Percentiles rank a stretch among this genome's conserved stretches.
These are phyloP conservation scores for Ovis aries DNA, from an alignment of 2,113 vertebrate genomes.

Conservation along the genomic window DNA sequence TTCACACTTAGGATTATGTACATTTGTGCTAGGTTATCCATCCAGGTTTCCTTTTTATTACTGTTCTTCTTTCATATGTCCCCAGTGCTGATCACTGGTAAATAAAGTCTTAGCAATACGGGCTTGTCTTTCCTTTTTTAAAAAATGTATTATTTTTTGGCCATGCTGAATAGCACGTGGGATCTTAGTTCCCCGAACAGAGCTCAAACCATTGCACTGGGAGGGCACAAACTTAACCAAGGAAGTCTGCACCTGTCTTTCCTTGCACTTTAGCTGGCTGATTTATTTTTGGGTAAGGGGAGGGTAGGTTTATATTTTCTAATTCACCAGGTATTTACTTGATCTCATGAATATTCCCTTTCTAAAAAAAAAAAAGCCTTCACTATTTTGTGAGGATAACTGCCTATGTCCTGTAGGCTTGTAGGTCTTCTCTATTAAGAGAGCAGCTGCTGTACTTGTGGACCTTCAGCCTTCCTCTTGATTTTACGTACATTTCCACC, in stretches of 20 bases:
- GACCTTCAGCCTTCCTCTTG: not conserved
- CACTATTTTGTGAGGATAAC: not conserved
- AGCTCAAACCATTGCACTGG: not conserved
- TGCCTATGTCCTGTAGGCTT: fast-evolving
- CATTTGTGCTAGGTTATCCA: not conserved
- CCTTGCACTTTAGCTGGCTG: not conserved
- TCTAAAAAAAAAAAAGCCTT: not conserved
- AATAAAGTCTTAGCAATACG: not conserved
- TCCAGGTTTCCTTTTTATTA: not conserved
- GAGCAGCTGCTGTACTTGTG: not conserved
- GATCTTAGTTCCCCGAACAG: not conserved
- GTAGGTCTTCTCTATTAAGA: not conserved
- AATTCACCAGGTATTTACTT: not conserved
- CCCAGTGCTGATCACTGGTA: not conserved
- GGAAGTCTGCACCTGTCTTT: not conserved
- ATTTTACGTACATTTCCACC: not conserved
- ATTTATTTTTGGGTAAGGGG: not conserved
- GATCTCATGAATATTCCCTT: not conserved
- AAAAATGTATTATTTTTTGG: not conserved
- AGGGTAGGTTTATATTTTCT: not conserved
- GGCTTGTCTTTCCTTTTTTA: not conserved
- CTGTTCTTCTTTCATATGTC: not conserved
- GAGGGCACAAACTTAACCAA: not conserved
- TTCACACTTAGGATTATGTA: not conserved
- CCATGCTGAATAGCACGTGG: not conserved